phyloP scores from a whole-genome alignment of 2,888 invertebrate species.

The Trichopria drosophilae region DNA sequence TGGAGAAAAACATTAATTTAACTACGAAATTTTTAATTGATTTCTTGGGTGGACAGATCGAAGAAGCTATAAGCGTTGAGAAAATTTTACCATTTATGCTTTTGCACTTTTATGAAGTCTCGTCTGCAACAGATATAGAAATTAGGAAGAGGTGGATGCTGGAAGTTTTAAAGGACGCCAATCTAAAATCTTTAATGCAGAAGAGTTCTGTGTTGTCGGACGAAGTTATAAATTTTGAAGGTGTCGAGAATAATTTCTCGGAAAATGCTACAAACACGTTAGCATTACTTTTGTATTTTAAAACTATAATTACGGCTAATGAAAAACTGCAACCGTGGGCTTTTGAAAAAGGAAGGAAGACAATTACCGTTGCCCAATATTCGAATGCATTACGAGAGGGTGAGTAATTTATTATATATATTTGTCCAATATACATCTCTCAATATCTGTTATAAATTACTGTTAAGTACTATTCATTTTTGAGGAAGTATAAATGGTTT shows the following conservation, averaged over 20 bases:
- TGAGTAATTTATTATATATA: constrained; percentile 34
- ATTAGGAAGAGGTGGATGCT: constrained; percentile 49
- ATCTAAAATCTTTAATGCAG: constrained; percentile 24
- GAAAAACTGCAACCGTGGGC: constrained; percentile 28
- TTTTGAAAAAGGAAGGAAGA: constrained; percentile 43
- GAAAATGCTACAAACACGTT: constrained; percentile 57
- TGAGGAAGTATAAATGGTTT: too few species aligned
- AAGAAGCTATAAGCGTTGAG: constrained; percentile 12
- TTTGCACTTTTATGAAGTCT: constrained; percentile 56
- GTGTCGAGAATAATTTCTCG: constrained; percentile 17
- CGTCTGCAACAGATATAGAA: constrained; percentile 52
- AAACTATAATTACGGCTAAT: constrained; percentile 40
- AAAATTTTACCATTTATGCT: constrained; percentile 51
- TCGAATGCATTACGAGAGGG: constrained; percentile 58
- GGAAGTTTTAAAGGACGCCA: constrained; percentile 22
- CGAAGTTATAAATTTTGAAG: constrained; percentile 34
- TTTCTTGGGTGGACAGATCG: constrained; percentile 28
- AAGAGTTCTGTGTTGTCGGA: constrained; percentile 32
- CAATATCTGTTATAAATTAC: too few species aligned
- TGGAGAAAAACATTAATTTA: neutral
- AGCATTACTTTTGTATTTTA: constrained; percentile 60
- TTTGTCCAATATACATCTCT: too few species aligned
- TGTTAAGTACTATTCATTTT: too few species aligned
- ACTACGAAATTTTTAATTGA: constrained; percentile 39
- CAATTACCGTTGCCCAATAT: constrained; percentile 61